A percentile compares a stretch with the other conserved stretches of the same genome.
These are phyloP conservation scores for Danaus chrysippus DNA, from an alignment of 2,888 invertebrate species.

Conservation along the genomic window DNA sequence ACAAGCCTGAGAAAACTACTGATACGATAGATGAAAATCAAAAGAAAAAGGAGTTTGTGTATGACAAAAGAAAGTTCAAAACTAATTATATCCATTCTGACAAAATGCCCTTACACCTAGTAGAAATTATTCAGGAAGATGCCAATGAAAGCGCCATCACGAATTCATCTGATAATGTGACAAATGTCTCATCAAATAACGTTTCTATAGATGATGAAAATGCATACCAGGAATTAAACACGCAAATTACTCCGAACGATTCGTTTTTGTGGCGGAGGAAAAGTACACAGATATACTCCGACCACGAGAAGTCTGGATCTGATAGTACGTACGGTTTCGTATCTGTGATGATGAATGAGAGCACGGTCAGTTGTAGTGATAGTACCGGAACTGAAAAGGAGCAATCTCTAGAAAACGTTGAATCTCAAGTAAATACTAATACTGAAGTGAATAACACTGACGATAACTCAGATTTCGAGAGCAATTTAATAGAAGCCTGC, in stretches of 20 bases:
- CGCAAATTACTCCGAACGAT: conserved; percentile 78
- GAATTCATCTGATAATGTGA: conserved; percentile 27
- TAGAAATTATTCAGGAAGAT: conserved; percentile 74
- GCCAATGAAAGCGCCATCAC: conserved; percentile 45
- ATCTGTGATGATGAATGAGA: conserved; percentile 51
- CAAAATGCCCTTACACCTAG: conserved; percentile 63
- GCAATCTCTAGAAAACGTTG: conserved; percentile 43
- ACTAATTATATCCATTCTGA: conserved; percentile 71
- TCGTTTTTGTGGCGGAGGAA: conserved; percentile 83
- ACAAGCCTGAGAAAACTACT: conserved; percentile 39
- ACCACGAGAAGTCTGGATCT: conserved; percentile 54
- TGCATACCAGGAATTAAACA: conserved; percentile 51
- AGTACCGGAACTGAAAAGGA: conserved; percentile 34
- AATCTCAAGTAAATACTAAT: conserved; percentile 45
- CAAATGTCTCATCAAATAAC: conserved; percentile 22
- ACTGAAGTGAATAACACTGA: conserved; percentile 32
- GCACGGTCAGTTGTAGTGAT: conserved; percentile 41
- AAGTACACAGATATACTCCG: conserved; percentile 65
- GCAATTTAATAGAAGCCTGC: conserved; percentile 67
- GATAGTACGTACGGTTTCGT: conserved; percentile 62
- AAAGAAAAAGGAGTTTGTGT: conserved; percentile 60
- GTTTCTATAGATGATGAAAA: conserved; percentile 28
- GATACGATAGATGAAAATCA: conserved; percentile 34
- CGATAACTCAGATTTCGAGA: conserved; percentile 63
- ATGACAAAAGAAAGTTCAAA: conserved; percentile 68